These are phyloP conservation scores for Agapetus fuscipes DNA, from an alignment of 2,888 invertebrate species.

Conservation along the genomic window DNA sequence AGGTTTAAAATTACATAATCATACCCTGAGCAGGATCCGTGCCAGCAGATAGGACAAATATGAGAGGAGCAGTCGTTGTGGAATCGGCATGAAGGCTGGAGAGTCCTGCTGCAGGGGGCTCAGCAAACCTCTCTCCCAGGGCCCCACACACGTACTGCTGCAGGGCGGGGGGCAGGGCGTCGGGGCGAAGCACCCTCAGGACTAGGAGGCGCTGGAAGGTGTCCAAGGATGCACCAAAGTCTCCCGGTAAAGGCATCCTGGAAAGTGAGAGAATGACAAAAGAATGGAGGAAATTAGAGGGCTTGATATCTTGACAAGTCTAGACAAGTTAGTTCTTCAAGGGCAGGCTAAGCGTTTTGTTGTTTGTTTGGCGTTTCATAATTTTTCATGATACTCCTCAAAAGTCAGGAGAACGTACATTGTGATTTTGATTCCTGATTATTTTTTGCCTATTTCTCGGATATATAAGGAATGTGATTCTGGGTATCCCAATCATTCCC, in stretches of 20 bases:
- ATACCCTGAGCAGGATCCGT: conserved; percentile 74
- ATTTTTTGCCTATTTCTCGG: too few species aligned
- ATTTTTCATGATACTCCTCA: too few species aligned
- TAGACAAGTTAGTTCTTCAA: background rate
- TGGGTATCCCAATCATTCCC: too few species aligned
- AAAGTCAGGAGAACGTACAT: too few species aligned
- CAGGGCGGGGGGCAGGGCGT: conserved; percentile 73
- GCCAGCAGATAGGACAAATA: conserved; percentile 84
- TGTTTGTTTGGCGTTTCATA: too few species aligned
- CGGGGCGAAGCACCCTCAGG: conserved; percentile 71
- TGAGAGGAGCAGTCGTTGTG: conserved; percentile 64
- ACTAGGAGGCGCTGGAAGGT: conserved; percentile 70
- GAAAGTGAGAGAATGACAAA: conserved; percentile 26
- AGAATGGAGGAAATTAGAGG: background rate
- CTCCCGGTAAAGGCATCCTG: conserved; percentile 55
- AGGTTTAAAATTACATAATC: too few species aligned
- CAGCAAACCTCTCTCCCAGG: conserved; percentile 70
- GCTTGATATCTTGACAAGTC: background rate
- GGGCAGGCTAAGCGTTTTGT: too few species aligned
- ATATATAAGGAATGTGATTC: too few species aligned
- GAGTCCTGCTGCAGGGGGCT: conserved; percentile 79
- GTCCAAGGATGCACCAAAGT: conserved; percentile 52
- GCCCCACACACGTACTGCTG: conserved; percentile 61
- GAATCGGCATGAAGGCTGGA: conserved; percentile 74
- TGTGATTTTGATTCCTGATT: too few species aligned